These are phyloP conservation scores for Corapipo altera DNA, from an alignment of 2,113 vertebrate genomes.

Conservation along the genomic window DNA sequence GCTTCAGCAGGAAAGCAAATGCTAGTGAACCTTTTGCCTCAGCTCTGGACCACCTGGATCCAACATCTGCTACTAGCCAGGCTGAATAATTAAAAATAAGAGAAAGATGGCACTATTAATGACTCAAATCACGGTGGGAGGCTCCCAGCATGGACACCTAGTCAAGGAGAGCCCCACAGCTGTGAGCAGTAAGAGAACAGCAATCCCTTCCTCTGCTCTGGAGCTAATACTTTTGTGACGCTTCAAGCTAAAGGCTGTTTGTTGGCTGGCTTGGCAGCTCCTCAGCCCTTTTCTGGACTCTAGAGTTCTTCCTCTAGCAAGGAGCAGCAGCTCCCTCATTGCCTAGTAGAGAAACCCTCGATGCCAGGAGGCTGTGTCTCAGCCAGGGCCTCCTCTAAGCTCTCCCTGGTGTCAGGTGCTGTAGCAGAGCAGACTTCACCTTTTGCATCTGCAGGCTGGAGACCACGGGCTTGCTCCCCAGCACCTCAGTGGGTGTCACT, in stretches of 20 bases:
- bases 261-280: background rate
- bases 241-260: background rate
- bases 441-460: background rate
- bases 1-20: background rate
- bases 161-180: background rate
- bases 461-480: background rate
- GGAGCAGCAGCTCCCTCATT: background rate
- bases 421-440: background rate
- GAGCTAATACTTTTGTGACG: background rate
- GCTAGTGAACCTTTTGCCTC: background rate
- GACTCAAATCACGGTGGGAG: background rate
- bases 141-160: background rate
- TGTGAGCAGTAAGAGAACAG: background rate
- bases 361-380: background rate
- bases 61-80: background rate
- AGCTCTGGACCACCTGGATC: background rate
- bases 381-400: background rate
- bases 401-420: background rate
- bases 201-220: background rate
- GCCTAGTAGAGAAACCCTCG: background rate
- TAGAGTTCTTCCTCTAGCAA: background rate
- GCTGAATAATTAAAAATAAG: background rate
- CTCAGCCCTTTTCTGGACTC: background rate
- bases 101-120: background rate
- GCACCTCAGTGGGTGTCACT: background rate